A percentile compares a stretch with the other conserved stretches of the same genome.
Conservation (phyloP, 2,113 vertebrate species). For the human (Homo sapiens) region GRCh38 chr7:116978001-116978500, state of each 20-base stretch:
- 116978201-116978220: background rate
- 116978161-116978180: background rate
- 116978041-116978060: background rate
- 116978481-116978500: background rate
- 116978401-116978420: background rate
- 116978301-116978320: background rate
- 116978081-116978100: background rate
- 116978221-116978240: background rate
- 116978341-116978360: background rate
- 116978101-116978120: background rate
- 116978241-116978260: background rate
- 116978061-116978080: background rate
- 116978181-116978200: background rate
- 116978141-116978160: background rate
- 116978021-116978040: background rate
- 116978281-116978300: background rate
- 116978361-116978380: background rate
- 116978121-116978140: background rate
- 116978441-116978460: background rate
- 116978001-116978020: background rate
- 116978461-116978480: background rate
- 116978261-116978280: background rate
- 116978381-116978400: background rate
- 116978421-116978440: background rate
- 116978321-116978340: background rate